A percentile compares a stretch with the other conserved stretches of the same genome.
phyloP scores from a whole-genome alignment of 2,113 vertebrate genomes.

The Saimiri boliviensis region DNA sequence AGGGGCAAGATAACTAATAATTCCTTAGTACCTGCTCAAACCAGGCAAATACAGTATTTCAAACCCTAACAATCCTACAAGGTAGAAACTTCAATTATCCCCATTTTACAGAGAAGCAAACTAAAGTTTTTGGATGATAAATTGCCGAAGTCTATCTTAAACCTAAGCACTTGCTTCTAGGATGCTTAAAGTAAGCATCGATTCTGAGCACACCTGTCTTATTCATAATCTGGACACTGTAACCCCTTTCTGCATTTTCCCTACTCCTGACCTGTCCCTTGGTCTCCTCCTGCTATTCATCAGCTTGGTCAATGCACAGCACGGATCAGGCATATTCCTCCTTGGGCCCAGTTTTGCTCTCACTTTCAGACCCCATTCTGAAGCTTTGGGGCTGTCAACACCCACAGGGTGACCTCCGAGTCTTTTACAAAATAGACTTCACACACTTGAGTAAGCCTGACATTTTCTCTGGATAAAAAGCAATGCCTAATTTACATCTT shows the following conservation, averaged over 20 bases:
- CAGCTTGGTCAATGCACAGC: neutral
- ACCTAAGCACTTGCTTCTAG: neutral
- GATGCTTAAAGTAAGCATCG: neutral
- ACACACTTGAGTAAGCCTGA: neutral
- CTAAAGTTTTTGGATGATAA: neutral
- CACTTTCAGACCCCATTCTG: neutral
- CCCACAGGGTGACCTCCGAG: neutral
- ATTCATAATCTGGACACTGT: neutral
- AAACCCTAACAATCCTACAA: neutral
- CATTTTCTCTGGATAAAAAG: neutral
- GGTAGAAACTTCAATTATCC: neutral
- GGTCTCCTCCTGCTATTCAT: neutral
- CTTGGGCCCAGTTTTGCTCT: neutral
- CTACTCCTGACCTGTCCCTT: neutral
- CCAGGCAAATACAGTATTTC: neutral
- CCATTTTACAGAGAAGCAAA: neutral
- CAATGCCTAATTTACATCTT: neutral
- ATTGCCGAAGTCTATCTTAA: neutral
- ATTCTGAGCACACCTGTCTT: neutral
- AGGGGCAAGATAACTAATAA: too few species aligned
- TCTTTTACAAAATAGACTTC: neutral
- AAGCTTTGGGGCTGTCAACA: neutral
- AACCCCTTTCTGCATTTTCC: neutral
- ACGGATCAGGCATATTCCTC: neutral
- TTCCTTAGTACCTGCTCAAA: neutral